Evolutionary conservation across 2,888 invertebrate genomes (phyloP), one percentile per base, ranked within the genome.

Genomic region (Linhomoeus sp.): DNA sequence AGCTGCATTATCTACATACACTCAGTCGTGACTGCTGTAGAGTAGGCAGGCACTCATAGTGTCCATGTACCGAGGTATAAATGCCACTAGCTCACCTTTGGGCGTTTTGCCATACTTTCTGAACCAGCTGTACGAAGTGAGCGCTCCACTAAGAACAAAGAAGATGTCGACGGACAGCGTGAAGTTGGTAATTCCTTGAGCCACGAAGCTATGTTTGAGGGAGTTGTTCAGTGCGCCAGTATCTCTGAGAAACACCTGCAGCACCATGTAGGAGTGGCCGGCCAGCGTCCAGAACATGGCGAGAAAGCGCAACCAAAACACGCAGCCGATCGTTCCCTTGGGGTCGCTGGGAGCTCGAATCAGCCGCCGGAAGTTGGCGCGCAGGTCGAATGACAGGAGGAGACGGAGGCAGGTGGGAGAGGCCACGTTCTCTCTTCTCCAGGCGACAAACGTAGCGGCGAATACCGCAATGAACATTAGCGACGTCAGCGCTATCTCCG

Each of bases 241-340:
- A 19, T 41, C 24, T n/a, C 19, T 9, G 20, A 36, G 29, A 17
- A 37, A 43, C 20, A 5, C 15, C 23, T 60, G 62, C 19, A 60
- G 55, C 46, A 62, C 61, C 41, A 62, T 59, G 51, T 63, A 62
- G 1, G 61, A 62, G 49, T 62, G 62, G 2, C 62, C 62, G 36
- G 62, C 47, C 24, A 63, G 49, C 2, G 62, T 63, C 62, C 62
- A 62, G 23, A 58, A 56, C 58, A 62, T 63, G 20, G 62, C 57
- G 17, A 59, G 49, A 43, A 62, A 57, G 22, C 59, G 51, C 7
- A 62, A 49, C 15, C 63, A 62, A 43, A 60, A 58, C 50, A 62
- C 51, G 50, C 60, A 63, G 24, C 60, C 61, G 38, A 62, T 57
- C 29, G 61, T 63, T 38, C 17, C 25, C 24, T 24, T 7, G 7